These are phyloP conservation scores for Nixonia krombeini DNA, from an alignment of 1,140 invertebrate species.

Conservation along the genomic window DNA sequence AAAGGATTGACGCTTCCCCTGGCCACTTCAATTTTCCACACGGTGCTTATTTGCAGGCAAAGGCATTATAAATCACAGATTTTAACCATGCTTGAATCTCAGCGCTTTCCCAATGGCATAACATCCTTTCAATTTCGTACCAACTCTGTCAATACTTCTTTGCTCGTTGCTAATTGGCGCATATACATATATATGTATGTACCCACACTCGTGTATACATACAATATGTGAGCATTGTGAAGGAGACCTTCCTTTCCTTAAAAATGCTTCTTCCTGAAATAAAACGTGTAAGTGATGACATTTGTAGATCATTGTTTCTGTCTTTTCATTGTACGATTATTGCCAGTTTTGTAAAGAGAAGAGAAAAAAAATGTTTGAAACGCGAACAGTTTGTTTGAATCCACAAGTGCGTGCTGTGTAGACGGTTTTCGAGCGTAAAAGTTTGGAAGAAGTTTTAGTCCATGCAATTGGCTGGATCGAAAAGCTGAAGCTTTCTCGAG, in stretches of 20 bases:
- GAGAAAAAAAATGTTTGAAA: not conserved
- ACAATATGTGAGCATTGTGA: not conserved
- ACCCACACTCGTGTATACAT: not conserved
- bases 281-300: not conserved
- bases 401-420: not conserved
- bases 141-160: slow-evolving; percentile 4
- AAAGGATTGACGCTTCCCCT: too few species aligned
- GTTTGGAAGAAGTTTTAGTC: slow-evolving; percentile 5
- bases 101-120: not conserved
- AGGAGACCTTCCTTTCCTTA: slow-evolving; percentile 1
- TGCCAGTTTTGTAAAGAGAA: not conserved
- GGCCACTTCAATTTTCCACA: not conserved
- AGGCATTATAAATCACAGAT: not conserved
- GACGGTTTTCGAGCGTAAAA: not conserved
- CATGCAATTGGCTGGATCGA: slow-evolving; percentile 3
- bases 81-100: not conserved
- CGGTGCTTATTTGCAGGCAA: not conserved
- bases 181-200: not conserved
- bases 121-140: not conserved
- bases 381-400: not conserved
- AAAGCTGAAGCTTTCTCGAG: slow-evolving; percentile 12
- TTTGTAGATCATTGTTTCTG: slow-evolving; percentile 2
- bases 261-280: slow-evolving; percentile 2
- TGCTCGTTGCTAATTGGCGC: slow-evolving; percentile 2
- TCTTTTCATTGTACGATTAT: not conserved